Conservation (phyloP, 2,888 invertebrate genomes). For the Agelastica alni region DNA sequence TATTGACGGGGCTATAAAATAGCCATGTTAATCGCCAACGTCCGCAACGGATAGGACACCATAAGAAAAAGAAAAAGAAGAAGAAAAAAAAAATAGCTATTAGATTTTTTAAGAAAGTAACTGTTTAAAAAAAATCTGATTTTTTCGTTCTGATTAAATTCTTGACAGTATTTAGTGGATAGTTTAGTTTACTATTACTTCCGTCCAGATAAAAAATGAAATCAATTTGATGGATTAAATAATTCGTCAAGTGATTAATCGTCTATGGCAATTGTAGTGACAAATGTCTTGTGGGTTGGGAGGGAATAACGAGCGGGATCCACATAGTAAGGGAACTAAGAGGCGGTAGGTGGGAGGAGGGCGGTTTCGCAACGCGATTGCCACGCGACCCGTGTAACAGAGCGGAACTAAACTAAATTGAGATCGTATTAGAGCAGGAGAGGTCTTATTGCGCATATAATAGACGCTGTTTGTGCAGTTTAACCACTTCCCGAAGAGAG, state of each 20-base stretch:
- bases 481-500: constrained; percentile 58
- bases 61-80: too few species aligned
- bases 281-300: constrained; percentile 42
- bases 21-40: too few species aligned
- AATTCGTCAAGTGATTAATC: constrained; percentile 35
- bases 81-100: too few species aligned
- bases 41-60: too few species aligned
- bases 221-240: constrained; percentile 32
- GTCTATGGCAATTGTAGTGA: constrained; percentile 36
- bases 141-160: too few species aligned
- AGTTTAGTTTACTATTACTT: constrained; percentile 4
- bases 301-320: constrained; percentile 14
- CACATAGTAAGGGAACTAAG: background rate
- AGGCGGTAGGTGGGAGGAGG: constrained; percentile 42
- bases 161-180: too few species aligned
- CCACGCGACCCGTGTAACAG: constrained; percentile 60
- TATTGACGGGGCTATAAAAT: too few species aligned
- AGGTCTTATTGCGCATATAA: constrained; percentile 60
- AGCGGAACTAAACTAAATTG: constrained; percentile 61
- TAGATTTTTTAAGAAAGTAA: too few species aligned
- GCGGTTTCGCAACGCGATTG: constrained; percentile 55
- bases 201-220: constrained; percentile 14
- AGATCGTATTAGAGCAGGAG: constrained; percentile 60
- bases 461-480: constrained; percentile 60
- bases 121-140: too few species aligned